Base-by-base conservation (phyloP, 2,888 invertebrate genomes). In the Polia nebulosa region DNA sequence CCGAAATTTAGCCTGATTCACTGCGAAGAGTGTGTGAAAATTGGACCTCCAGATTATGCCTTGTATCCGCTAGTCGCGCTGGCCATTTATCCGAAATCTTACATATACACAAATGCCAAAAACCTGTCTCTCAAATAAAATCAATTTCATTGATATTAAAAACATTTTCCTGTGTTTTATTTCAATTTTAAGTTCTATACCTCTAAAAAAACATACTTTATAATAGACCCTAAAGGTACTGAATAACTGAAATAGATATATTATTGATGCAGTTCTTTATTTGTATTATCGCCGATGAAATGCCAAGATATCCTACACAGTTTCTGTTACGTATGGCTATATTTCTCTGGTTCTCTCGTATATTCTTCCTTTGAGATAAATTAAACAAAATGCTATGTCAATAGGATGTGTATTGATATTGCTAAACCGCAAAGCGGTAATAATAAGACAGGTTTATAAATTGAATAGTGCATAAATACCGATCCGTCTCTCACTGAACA, bases 351-450 rank as follows among this genome's bases (percentile, higher is more conserved):
- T 29, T 41, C 53, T 45, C 57, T 53, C 68, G 34, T 41, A 47
- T 53, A 47, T 67, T 53, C 68, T 41, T 56, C 27, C 51, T 44
- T 15, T 15, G 0, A 49, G 20, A 69, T 69, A 72, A 59, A 76
- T 60, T 32, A 76, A 45, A 20, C 34, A 51, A 44, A 44, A 49
- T 20, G 32, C n/a, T 22, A 47, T 34, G 22, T 52, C 76, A 44
- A 75, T 55, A 76, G 36, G 55, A 76, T 68, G 47, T 59, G 55
- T 53, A 49, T 59, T 68, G 47, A 49, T 55, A 75, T 59, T 55
- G 47, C 47, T n/a, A 22, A 13, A 36, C 11, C 32, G 7, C 17
- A 17, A 11, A 44, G n/a, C n/a, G 22, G 45, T 67, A 39, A 53
- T 36, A 49, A 59, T 55, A 27, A 22, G 29, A 13, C 47, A 67